These are phyloP conservation scores for Limnothrissa miodon DNA, from an alignment of 2,113 vertebrate genomes.

Conservation along the genomic window DNA sequence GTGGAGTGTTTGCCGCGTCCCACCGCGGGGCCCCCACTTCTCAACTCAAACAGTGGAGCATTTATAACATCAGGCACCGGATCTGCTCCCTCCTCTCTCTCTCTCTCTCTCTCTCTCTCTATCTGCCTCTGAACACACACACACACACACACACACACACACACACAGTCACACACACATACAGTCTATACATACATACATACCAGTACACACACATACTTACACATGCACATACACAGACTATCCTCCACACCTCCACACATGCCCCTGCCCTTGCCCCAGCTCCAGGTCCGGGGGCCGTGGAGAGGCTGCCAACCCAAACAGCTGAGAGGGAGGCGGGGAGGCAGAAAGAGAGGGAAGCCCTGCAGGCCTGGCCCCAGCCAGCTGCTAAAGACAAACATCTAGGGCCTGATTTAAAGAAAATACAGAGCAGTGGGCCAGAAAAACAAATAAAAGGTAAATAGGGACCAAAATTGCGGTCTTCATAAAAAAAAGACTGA, in stretches of 20 bases:
- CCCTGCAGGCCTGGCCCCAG: slow-evolving; percentile 37
- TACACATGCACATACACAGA: neutral
- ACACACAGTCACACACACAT: neutral
- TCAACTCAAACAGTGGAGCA: slow-evolving; percentile 67
- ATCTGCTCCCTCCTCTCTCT: neutral
- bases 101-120: neutral
- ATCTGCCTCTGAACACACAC: neutral
- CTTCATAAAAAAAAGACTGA: neutral
- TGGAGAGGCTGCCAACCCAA: slow-evolving; percentile 61
- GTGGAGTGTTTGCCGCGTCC: slow-evolving; percentile 53
- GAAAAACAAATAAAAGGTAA: slow-evolving; percentile 10
- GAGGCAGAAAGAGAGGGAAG: slow-evolving; percentile 49
- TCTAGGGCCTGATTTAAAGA: slow-evolving; percentile 10
- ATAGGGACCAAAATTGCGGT: neutral
- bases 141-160: neutral
- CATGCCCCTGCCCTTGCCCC: neutral
- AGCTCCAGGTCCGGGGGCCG: slow-evolving; percentile 43
- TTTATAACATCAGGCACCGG: slow-evolving; percentile 64
- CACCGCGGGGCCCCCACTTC: slow-evolving; percentile 63
- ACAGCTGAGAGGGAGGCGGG: slow-evolving; percentile 55
- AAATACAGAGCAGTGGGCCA: slow-evolving; percentile 12
- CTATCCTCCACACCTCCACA: neutral
- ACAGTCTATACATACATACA: neutral
- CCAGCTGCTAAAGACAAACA: neutral
- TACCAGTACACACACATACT: neutral